Conservation (phyloP, 2,888 invertebrate genomes). For the Nipponacmea schrenckii region DNA sequence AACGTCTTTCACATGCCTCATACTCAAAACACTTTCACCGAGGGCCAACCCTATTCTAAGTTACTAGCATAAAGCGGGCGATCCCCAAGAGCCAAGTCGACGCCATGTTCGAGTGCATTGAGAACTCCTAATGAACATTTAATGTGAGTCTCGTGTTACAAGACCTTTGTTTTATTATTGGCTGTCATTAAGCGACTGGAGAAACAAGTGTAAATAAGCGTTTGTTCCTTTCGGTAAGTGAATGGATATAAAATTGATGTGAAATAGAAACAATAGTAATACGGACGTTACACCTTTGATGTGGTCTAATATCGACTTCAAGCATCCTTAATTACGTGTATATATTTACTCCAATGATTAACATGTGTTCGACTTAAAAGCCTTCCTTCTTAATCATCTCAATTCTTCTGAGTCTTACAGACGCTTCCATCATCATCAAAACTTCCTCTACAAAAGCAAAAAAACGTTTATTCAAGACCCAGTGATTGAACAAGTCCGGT, state of each 20-base stretch:
- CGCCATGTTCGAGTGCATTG: slow-evolving; percentile 5
- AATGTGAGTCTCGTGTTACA: neutral
- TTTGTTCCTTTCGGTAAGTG: neutral
- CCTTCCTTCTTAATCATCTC: slow-evolving; percentile 4
- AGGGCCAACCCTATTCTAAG: neutral
- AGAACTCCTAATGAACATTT: slow-evolving; percentile 4
- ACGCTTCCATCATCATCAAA: neutral
- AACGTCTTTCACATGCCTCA: neutral
- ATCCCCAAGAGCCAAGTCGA: slow-evolving; percentile 3
- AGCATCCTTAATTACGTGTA: slow-evolving; percentile 14
- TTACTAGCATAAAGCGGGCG: neutral
- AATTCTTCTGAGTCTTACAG: slow-evolving; percentile 2
- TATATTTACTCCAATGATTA: slow-evolving; percentile 3
- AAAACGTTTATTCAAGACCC: neutral
- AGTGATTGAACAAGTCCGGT: neutral
- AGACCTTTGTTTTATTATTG: neutral
- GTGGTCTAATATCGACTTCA: slow-evolving; percentile 14
- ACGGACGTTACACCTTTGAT: slow-evolving; percentile 14
- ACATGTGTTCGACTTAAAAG: slow-evolving; percentile 18
- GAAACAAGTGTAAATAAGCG: neutral
- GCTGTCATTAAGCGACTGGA: neutral
- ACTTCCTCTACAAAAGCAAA: slow-evolving; percentile 5
- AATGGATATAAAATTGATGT: slow-evolving; percentile 17
- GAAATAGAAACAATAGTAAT: slow-evolving; percentile 20
- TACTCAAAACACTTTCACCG: neutral